Evolutionary conservation across 2,113 vertebrate genomes (phyloP), one percentile per base, ranked within the genome.

Genomic region (Periophthalmus modestus): DNA sequence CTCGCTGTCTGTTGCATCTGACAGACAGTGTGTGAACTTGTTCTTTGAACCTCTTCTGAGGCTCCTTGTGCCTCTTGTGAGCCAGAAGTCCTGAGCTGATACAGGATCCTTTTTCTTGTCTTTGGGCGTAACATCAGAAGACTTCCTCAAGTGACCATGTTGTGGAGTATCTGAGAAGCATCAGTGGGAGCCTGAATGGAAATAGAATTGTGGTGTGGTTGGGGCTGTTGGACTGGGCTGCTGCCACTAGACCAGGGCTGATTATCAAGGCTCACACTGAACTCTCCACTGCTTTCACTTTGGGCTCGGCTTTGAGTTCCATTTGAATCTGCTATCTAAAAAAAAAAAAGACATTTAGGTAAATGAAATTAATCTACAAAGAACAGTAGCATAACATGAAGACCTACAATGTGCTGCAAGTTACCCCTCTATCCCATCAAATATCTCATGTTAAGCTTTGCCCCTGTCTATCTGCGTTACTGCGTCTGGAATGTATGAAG

Each of bases 221-320:
- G 87, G 5, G 82, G 76, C 74, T 94, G 94, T 83, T 96, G 96
- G 52, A 95, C 82, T 0, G 96, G 96, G 81, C 95, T 97, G 93
- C 95, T 96, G 88, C 94, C 95, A 84, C 94, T 96, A 61, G 95
- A 97, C 95, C 95, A 97, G 2, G 94, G 92, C 81, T 97, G 96
- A 7, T 95, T 94, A 48, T 97, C 96, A 24, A 95, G 92, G 23
- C 94, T 96, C 78, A 96, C 90, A 48, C 91, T 96, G 82, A 96
- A 97, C 75, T 97, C 97, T 36, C 95, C 95, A 1, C 96, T 97
- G 93, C 96, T 97, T 86, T 97, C 95, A 73, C 96, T 98, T n/a
- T 96, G 95, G 2, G 95, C 95, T 72, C 96, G 94, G 85, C 95
- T 96, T 66, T 95, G 95, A 3, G 93, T 84, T 34, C 93, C 93